A percentile compares a stretch with the other conserved stretches of the same genome.
Conservation (phyloP, 2,113 vertebrate genomes). For the Sapayoa aenigma region DNA sequence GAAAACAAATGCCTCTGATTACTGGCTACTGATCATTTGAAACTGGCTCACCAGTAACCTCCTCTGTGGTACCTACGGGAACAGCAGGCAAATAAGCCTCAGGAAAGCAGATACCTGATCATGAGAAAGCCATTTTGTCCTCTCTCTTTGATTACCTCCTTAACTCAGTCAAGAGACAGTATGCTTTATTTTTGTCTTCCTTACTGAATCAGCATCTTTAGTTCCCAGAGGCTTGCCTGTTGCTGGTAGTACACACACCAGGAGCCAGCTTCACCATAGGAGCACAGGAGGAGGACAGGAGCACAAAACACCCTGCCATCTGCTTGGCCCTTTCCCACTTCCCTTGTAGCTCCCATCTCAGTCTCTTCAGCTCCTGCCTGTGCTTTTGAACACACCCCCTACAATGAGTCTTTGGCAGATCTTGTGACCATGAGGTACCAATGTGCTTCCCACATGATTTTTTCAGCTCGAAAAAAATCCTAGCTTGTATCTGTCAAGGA, state of each 20-base stretch:
- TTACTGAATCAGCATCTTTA: not conserved
- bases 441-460: accelerated
- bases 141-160: not conserved
- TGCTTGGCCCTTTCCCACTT: not conserved
- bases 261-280: accelerated
- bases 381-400: not conserved
- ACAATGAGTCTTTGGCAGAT: not conserved
- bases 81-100: not conserved
- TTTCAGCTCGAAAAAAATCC: not conserved
- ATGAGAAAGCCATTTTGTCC: not conserved
- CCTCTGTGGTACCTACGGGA: not conserved
- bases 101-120: not conserved
- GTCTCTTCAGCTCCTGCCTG: not conserved
- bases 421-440: not conserved
- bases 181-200: not conserved
- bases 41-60: not conserved
- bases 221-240: not conserved
- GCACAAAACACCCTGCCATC: not conserved
- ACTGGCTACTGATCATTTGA: not conserved
- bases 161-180: not conserved
- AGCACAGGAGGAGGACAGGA: accelerated
- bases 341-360: not conserved
- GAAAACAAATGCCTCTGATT: not conserved
- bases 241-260: accelerated
- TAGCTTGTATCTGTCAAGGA: not conserved